Conservation (phyloP, 2,888 invertebrate species). For the Steinernema hermaphroditum region DNA sequence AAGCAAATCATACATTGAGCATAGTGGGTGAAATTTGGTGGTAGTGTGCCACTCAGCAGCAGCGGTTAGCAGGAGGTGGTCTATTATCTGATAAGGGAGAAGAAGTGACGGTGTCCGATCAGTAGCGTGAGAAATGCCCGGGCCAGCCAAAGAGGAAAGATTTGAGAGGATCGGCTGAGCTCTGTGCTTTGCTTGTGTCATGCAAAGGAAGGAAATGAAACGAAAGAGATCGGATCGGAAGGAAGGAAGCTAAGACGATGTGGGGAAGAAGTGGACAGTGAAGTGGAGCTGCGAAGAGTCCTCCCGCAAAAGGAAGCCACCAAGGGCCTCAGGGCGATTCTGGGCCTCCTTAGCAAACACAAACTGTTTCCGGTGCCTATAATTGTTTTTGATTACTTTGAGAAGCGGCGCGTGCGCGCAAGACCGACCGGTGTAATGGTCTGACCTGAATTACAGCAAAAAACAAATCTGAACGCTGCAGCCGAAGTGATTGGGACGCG, state of each 20-base stretch:
- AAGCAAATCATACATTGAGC: constrained; percentile 31
- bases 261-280: neutral
- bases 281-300: neutral
- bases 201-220: constrained; percentile 24
- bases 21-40: constrained; percentile 23
- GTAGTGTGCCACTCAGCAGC: constrained; percentile 26
- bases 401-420: constrained; percentile 17
- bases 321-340: neutral
- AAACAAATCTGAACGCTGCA: constrained; percentile 12
- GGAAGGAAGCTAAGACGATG: neutral
- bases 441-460: constrained; percentile 21
- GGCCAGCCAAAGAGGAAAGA: constrained; percentile 14
- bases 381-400: constrained; percentile 5
- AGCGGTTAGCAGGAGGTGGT: constrained; percentile 23
- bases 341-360: neutral
- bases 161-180: neutral
- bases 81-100: constrained; percentile 9
- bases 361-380: neutral
- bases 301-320: neutral
- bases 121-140: neutral
- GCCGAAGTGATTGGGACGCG: neutral
- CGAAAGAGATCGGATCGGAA: neutral
- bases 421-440: neutral
- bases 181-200: neutral
- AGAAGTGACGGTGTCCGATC: neutral